Evolutionary conservation across 2,888 invertebrate genomes (phyloP).

Genomic region (Exocentrus adspersus): DNA sequence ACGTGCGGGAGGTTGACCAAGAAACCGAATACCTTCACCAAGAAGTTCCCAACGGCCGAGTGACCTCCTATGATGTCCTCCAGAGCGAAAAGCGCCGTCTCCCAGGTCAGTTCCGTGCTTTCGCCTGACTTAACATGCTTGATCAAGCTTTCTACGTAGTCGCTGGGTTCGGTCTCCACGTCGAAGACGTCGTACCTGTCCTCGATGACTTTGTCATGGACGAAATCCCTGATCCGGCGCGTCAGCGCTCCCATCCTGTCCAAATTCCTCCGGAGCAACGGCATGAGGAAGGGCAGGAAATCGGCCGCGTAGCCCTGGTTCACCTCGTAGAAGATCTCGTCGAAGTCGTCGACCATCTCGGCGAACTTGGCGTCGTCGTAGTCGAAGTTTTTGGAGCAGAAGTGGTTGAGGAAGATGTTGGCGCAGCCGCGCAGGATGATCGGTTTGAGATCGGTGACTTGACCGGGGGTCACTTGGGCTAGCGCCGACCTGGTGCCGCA

Average conservation of each 20-base stretch:
- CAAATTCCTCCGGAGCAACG: constrained; percentile 66
- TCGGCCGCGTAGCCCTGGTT: constrained; percentile 76
- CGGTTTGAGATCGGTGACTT: constrained; percentile 60
- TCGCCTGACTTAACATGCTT: constrained; percentile 64
- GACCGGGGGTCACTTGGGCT: constrained; percentile 43
- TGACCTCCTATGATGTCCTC: constrained; percentile 69
- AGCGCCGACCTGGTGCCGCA: constrained; percentile 58
- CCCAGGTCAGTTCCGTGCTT: constrained; percentile 64
- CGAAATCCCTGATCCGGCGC: constrained; percentile 67
- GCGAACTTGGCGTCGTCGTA: constrained; percentile 63
- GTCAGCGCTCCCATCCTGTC: constrained; percentile 65
- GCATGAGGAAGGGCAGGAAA: constrained; percentile 71
- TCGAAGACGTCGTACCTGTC: constrained; percentile 60
- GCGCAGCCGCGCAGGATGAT: constrained; percentile 67
- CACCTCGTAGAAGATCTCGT: constrained; percentile 74
- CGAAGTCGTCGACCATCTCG: constrained; percentile 68
- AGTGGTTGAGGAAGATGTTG: constrained; percentile 71
- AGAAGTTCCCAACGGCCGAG: constrained; percentile 72
- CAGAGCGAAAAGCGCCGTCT: constrained; percentile 66
- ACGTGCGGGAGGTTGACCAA: constrained; percentile 67
- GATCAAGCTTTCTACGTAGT: constrained; percentile 71
- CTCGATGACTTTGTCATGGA: constrained; percentile 65
- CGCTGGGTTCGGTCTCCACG: constrained; percentile 58
- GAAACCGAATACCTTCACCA: constrained; percentile 69
- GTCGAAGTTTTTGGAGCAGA: constrained; percentile 68